These are phyloP conservation scores for Myrmecophaga tridactyla DNA, from an alignment of 2,113 vertebrate species.

Conservation along the genomic window DNA sequence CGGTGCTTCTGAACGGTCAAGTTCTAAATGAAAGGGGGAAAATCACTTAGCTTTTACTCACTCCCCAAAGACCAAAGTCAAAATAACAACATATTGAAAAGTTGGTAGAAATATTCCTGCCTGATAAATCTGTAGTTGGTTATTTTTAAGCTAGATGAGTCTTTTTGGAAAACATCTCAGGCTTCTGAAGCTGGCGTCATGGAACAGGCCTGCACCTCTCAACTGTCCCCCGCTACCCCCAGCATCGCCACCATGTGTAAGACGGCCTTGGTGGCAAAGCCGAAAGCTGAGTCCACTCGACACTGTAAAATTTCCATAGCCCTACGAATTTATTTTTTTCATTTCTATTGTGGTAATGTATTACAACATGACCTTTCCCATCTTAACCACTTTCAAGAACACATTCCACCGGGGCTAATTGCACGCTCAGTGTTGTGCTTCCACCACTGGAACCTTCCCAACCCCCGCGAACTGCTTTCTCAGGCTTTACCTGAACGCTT, in stretches of 20 bases:
- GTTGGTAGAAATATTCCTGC: neutral
- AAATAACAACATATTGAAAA: constrained; percentile 5
- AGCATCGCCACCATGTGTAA: neutral
- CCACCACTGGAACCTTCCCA: no score
- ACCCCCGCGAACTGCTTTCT: neutral
- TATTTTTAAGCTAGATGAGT: neutral
- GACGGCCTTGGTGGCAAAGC: neutral
- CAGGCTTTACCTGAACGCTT: neutral
- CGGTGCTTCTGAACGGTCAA: neutral
- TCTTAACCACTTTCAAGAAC: no score
- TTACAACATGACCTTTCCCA: no score
- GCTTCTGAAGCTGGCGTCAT: neutral
- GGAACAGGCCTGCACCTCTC: neutral
- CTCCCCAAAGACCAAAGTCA: neutral
- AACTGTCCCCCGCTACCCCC: no score
- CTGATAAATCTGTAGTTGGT: neutral
- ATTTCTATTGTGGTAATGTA: no score
- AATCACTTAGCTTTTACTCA: neutral
- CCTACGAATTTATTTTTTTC: no score
- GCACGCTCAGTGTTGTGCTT: no score
- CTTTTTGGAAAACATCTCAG: neutral
- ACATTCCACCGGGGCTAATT: no score
- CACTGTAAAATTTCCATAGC: neutral
- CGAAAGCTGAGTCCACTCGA: neutral
- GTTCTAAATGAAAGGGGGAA: neutral